Conservation (phyloP, 2,113 vertebrate genomes). For the Geococcyx californianus region DNA sequence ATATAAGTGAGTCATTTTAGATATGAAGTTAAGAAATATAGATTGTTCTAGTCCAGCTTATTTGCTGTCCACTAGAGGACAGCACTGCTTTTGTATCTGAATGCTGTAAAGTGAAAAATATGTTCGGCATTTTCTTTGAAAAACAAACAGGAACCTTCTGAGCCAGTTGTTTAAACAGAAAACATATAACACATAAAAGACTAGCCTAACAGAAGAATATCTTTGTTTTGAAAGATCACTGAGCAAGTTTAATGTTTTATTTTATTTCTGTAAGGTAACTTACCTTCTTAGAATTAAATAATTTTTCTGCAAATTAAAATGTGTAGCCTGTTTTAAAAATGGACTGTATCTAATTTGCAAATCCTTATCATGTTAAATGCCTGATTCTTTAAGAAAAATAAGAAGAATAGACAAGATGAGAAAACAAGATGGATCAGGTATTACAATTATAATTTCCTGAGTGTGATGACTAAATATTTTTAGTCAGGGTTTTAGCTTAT, state of each 20-base stretch:
- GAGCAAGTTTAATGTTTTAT: slow-evolving; percentile 2
- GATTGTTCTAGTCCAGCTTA: not conserved
- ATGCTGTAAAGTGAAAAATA: slow-evolving; percentile 36
- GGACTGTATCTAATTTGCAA: not conserved
- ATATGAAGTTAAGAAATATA: not conserved
- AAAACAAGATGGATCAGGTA: not conserved
- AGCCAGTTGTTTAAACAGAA: slow-evolving; percentile 38
- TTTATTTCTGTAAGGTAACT: not conserved
- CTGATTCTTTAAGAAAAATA: not conserved
- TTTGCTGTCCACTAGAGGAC: slow-evolving; percentile 85
- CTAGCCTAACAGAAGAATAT: not conserved
- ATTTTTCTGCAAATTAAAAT: slow-evolving; percentile 46
- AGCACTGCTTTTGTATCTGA: slow-evolving; percentile 88
- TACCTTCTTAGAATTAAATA: not conserved
- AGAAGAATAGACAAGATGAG: not conserved
- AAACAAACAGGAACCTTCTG: slow-evolving; percentile 57
- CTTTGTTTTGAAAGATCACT: slow-evolving; percentile 19
- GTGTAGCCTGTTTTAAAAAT: slow-evolving; percentile 24
- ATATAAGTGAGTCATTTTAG: not conserved
- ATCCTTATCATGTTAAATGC: not conserved
- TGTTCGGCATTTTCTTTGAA: slow-evolving; percentile 49
- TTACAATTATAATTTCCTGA: not conserved
- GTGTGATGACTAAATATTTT: not conserved
- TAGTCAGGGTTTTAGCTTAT: not conserved
- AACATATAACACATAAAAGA: slow-evolving; percentile 12